phyloP scores from a whole-genome alignment of 2,113 vertebrate species.

The Formicarius rufipectus region DNA sequence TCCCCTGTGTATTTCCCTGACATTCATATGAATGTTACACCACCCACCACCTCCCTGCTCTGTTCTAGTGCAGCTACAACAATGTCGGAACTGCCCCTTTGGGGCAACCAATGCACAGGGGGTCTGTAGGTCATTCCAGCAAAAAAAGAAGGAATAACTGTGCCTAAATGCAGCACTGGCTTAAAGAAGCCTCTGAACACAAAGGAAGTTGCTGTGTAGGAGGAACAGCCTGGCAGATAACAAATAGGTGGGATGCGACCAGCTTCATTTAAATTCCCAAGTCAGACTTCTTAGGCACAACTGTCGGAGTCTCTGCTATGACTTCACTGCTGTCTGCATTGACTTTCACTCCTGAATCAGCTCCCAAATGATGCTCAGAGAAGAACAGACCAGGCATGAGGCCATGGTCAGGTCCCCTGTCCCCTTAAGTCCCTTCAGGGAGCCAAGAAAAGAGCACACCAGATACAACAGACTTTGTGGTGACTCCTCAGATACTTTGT shows the following conservation, averaged over 20 bases:
- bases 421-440: background rate
- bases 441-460: background rate
- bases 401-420: background rate
- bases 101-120: background rate
- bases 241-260: background rate
- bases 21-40: background rate
- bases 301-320: background rate
- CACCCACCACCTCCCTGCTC: background rate
- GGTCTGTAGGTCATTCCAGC: background rate
- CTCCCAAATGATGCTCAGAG: background rate
- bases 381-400: background rate
- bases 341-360: background rate
- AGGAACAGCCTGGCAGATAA: background rate
- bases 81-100: background rate
- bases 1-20: background rate
- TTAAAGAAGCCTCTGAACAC: background rate
- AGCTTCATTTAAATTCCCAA: background rate
- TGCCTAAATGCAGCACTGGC: background rate
- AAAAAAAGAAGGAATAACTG: background rate
- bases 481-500: background rate
- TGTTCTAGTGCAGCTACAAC: background rate
- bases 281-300: background rate
- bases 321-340: background rate
- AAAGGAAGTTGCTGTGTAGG: background rate
- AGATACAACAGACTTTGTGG: background rate